Percentiles rank a stretch among this genome's conserved stretches.
phyloP scores from a whole-genome alignment of 1,140 invertebrate genomes.

The roundworm (Caenorhabditis elegans) region WBcel235 BX284602.5:4280501-4281000 shows the following conservation, averaged over 20 bases:
- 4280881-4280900: conserved; percentile 54
- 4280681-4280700: conserved; percentile 56
- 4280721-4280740: conserved; percentile 61
- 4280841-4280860: conserved; percentile 58
- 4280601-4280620: conserved; percentile 58
- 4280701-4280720: conserved; percentile 59
- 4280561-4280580: conserved; percentile 55
- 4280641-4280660: conserved; percentile 57
- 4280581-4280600: conserved; percentile 61
- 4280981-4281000: background rate
- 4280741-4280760: conserved; percentile 61
- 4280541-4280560: background rate
- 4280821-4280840: conserved; percentile 51
- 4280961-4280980: background rate
- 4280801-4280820: conserved; percentile 65
- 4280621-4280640: conserved; percentile 60
- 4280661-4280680: conserved; percentile 50
- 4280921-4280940: conserved; percentile 50
- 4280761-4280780: conserved; percentile 63
- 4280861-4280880: conserved; percentile 56
- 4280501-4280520: too few relatives aligned
- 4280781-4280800: conserved; percentile 58
- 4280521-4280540: too few relatives aligned
- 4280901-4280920: conserved; percentile 60
- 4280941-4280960: conserved; percentile 8